Percentiles rank a stretch among this genome's conserved stretches.
Evolutionary conservation across 1,140 invertebrate genomes (phyloP).

Genomic region (Drosophila guanche): DNA sequence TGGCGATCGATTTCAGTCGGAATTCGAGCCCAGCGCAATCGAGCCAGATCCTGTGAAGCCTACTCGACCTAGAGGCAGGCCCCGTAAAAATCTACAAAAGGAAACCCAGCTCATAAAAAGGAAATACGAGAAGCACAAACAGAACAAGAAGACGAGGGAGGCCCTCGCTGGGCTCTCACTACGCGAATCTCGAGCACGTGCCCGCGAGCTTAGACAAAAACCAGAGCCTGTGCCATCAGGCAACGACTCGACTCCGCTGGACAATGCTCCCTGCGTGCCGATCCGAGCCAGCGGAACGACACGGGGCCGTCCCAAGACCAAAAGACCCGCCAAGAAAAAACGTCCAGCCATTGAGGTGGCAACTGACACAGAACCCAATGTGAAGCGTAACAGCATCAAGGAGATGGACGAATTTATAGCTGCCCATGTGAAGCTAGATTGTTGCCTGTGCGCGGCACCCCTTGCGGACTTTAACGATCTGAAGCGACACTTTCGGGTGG

Average conservation of each 20-base stretch:
- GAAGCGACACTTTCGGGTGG: constrained; percentile 63
- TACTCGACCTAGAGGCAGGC: constrained; percentile 17
- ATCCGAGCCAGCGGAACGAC: constrained; percentile 2
- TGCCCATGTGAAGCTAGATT: constrained; percentile 65
- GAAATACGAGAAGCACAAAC: constrained; percentile 41
- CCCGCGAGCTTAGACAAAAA: constrained; percentile 36
- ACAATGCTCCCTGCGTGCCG: too few species aligned
- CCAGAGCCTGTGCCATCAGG: too few species aligned
- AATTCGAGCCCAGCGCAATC: constrained; percentile 27
- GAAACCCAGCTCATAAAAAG: constrained; percentile 39
- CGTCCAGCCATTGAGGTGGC: constrained; percentile 1
- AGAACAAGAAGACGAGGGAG: constrained; percentile 9
- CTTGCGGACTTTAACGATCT: constrained; percentile 61
- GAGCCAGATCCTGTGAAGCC: constrained; percentile 26
- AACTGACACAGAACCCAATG: constrained; percentile 9
- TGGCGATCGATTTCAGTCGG: constrained; percentile 20
- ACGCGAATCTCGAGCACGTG: constrained; percentile 46
- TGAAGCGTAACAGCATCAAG: constrained; percentile 61
- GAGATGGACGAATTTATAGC: constrained; percentile 75
- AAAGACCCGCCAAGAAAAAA: constrained; percentile 1
- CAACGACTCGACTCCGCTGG: too few species aligned
- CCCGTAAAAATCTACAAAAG: constrained; percentile 29
- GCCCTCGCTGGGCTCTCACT: constrained; percentile 24
- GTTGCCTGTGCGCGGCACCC: constrained; percentile 57
- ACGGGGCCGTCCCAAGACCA: constrained; percentile 54